Evolutionary conservation across 2,888 invertebrate species (phyloP), one percentile per base, ranked within the genome.

Genomic region (Protophormia terraenovae): DNA sequence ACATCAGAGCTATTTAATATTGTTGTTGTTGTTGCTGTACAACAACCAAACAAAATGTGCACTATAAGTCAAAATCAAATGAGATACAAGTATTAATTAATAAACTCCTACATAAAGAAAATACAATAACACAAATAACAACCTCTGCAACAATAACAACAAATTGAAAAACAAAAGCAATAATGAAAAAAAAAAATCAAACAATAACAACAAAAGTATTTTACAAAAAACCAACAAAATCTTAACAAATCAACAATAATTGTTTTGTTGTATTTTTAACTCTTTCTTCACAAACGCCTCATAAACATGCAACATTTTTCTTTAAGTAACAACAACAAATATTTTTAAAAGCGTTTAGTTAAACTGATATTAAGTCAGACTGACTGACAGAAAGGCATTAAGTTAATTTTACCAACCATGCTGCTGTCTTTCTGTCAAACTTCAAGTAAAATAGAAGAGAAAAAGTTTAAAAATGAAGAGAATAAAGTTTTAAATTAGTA

Each of bases 21-120:
- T 29, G 7, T 50, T 75, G 50, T 14, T 58, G 38, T 53, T 41
- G n/a, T 32, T 41, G 41, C 5, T 75, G 79, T 71, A 62, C 60
- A 29, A 22, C 12, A 55, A 81, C 16, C 7, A 29, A 60, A 29
- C 53, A 16, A 27, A 35, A n/a, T 66, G 35, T 77, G 45, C 27
- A 24, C 73, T 71, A 55, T 76, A 41, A 67, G 60, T 71, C 64
- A 67, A 81, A 85, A 69, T 84, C 76, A 72, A 60, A 80, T 41
- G 50, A 69, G 77, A 67, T 47, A 55, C 47, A 73, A 67, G 58
- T 67, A 79, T 75, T 85, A 75, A 76, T 82, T 85, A 85, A 82
- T 75, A 75, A 79, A 85, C 85, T 82, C 85, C 85, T 82, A 82
- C 85, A 82, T 79, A 64, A 64, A 58, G 58, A 35, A 50, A 81